Evolutionary conservation across 1,140 invertebrate species (phyloP).

Genomic region (Euwallacea fornicatus): DNA sequence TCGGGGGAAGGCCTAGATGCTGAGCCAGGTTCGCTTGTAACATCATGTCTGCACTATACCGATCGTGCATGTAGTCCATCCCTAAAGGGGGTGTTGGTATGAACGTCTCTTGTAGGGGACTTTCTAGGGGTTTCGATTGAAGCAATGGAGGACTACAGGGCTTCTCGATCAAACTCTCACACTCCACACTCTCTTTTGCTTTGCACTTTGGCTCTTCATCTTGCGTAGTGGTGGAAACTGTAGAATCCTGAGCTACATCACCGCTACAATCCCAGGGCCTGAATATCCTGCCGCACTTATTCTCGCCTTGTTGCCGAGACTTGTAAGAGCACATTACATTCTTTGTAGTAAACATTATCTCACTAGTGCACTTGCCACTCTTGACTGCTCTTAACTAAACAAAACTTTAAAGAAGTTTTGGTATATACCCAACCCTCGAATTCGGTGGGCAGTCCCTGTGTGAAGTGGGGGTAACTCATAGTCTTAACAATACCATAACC

Average conservation of each 20-base stretch:
- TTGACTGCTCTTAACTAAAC: conserved; percentile 46
- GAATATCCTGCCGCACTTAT: conserved; percentile 47
- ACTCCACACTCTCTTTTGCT: neutral
- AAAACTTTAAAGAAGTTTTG: conserved; percentile 45
- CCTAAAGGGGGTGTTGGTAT: conserved; percentile 41
- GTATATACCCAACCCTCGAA: conserved; percentile 44
- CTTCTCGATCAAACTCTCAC: neutral
- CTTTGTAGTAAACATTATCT: conserved; percentile 28
- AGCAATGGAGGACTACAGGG: neutral
- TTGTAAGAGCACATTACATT: conserved; percentile 30
- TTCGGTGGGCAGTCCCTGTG: conserved; percentile 46
- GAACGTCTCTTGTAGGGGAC: conserved; percentile 4
- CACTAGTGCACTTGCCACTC: conserved; percentile 38
- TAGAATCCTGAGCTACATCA: conserved; percentile 55
- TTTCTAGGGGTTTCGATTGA: neutral
- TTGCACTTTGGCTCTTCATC: conserved; percentile 16
- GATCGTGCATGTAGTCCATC: conserved; percentile 51
- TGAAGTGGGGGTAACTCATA: conserved; percentile 48
- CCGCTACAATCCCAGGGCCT: conserved; percentile 49
- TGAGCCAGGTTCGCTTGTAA: conserved; percentile 55
- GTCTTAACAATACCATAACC: conserved; percentile 49
- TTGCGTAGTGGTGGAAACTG: conserved; percentile 59
- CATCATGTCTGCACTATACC: conserved; percentile 38
- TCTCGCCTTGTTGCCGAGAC: conserved; percentile 21
- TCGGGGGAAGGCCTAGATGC: conserved; percentile 55